phyloP scores from a whole-genome alignment of 2,113 vertebrate species.

The Laterallus jamaicensis region DNA sequence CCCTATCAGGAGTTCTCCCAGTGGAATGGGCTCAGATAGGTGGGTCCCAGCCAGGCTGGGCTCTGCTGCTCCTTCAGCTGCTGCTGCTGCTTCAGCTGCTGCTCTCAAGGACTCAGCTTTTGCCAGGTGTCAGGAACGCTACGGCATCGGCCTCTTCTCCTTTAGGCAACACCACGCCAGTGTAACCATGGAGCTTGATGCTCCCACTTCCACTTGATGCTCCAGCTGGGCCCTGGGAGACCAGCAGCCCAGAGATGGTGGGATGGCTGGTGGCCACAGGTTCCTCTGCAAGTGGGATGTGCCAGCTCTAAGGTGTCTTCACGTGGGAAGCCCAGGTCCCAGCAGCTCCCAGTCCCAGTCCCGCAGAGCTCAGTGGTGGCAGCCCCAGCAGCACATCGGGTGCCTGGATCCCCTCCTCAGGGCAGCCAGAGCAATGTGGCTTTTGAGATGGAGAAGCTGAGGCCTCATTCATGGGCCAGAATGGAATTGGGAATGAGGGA shows the following conservation, averaged over 20 bases:
- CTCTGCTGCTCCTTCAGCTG: background rate
- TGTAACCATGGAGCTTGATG: background rate
- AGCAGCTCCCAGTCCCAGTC: background rate
- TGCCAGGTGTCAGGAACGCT: background rate
- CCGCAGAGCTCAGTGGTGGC: background rate
- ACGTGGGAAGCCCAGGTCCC: background rate
- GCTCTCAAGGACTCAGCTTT: background rate
- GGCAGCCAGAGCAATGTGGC: rapidly evolving
- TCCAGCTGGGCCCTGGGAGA: background rate
- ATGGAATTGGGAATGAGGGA: background rate
- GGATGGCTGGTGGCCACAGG: background rate
- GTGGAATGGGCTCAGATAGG: too few species aligned
- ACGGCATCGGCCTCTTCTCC: rapidly evolving
- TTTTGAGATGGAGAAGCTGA: background rate
- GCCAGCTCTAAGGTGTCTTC: background rate
- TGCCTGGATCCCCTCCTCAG: background rate
- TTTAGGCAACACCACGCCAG: background rate
- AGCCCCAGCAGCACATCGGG: background rate
- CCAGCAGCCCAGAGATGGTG: background rate
- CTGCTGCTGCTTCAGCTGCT: background rate
- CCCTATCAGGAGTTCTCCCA: rapidly evolving
- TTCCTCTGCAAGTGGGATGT: background rate
- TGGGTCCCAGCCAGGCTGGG: background rate
- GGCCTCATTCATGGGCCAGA: too few species aligned
- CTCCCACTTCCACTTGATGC: background rate